Conservation (phyloP, 2,113 vertebrate genomes). For the Brachirus orientalis region DNA sequence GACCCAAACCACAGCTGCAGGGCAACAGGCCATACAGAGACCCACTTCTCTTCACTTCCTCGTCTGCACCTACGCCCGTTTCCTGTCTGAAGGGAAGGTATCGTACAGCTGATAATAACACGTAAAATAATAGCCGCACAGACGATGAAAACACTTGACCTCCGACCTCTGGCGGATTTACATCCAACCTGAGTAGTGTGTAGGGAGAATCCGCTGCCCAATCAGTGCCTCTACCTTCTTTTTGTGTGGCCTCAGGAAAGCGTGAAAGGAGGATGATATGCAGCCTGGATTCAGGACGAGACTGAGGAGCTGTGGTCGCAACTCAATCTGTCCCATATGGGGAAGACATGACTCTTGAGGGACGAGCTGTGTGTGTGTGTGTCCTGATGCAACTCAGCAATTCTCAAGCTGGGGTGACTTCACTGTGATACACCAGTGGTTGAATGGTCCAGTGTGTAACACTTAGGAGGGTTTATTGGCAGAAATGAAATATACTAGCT, state of each 20-base stretch:
- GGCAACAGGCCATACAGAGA: slow-evolving; percentile 58
- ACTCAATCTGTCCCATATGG: slow-evolving; percentile 80
- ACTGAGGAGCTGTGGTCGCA: slow-evolving; percentile 69
- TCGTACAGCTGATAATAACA: slow-evolving; percentile 61
- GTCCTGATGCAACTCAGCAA: background rate
- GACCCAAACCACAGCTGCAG: slow-evolving; percentile 65
- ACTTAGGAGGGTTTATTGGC: too few species aligned
- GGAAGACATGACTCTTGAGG: slow-evolving; percentile 62
- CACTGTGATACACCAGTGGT: background rate
- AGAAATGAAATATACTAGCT: too few species aligned
- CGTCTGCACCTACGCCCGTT: slow-evolving; percentile 42
- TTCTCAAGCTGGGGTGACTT: background rate
- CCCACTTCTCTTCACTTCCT: slow-evolving; percentile 50
- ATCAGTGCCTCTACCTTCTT: slow-evolving; percentile 57
- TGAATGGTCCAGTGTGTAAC: background rate
- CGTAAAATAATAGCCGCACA: slow-evolving; percentile 53
- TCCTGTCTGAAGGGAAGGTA: slow-evolving; percentile 55
- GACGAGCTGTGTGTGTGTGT: slow-evolving; percentile 32
- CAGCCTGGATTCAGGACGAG: slow-evolving; percentile 72
- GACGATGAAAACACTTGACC: slow-evolving; percentile 69
- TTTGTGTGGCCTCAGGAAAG: slow-evolving; percentile 76
- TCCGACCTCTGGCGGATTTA: slow-evolving; percentile 51
- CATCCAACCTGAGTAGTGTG: slow-evolving; percentile 51
- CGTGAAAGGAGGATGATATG: slow-evolving; percentile 75
- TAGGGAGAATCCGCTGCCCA: slow-evolving; percentile 40